Evolutionary conservation across 2,797 vertebrate genomes (phyloP).

Genomic region (Periparus ater): DNA sequence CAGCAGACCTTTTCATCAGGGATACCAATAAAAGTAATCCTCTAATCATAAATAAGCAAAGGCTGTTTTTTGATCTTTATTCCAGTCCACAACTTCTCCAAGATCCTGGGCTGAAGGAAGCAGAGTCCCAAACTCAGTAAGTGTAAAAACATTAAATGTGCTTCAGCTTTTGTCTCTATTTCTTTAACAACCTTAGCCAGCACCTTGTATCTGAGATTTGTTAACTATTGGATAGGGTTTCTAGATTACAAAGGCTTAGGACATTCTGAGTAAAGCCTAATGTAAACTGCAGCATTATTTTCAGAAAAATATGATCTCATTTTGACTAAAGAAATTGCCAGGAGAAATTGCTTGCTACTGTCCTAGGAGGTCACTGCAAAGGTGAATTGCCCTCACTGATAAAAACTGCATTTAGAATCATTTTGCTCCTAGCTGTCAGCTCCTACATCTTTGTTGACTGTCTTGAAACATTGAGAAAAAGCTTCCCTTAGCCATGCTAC

Average conservation of each 20-base stretch:
- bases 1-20: neutral
- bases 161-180: neutral
- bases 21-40: neutral
- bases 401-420: neutral
- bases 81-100: neutral
- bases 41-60: neutral
- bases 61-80: neutral
- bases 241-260: neutral
- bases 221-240: neutral
- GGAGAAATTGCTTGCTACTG: neutral
- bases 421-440: neutral
- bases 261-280: neutral
- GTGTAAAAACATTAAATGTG: fast-evolving
- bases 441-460: neutral
- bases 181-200: neutral
- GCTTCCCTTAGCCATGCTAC: neutral
- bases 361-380: neutral
- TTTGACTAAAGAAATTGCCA: neutral
- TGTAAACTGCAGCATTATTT: neutral
- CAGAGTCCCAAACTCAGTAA: neutral
- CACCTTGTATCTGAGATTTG: neutral
- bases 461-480: neutral
- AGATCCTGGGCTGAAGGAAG: neutral
- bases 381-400: neutral
- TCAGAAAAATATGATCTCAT: neutral